phyloP scores from a whole-genome alignment of 1,140 invertebrate species.

The Vollenhovia emeryi region DNA sequence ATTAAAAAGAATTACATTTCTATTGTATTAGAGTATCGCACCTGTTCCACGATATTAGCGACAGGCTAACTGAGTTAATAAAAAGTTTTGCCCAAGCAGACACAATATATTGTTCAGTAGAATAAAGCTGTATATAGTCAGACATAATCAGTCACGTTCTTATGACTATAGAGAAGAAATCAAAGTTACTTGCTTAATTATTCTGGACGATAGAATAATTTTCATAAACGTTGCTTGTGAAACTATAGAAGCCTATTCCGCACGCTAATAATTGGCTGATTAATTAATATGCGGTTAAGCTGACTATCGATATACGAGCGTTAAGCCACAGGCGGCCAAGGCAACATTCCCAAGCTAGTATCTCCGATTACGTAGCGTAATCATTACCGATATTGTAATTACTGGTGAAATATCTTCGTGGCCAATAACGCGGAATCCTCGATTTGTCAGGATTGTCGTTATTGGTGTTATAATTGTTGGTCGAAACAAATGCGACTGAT shows the following conservation, averaged over 20 bases:
- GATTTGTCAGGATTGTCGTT: constrained; percentile 47
- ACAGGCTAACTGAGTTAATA: too few species aligned
- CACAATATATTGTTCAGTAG: background rate
- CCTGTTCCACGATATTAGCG: background rate
- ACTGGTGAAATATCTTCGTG: constrained; percentile 31
- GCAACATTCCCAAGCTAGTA: constrained; percentile 28
- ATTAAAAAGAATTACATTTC: background rate
- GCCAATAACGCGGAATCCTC: constrained; percentile 7
- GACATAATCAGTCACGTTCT: background rate
- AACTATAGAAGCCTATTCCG: background rate
- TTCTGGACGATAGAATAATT: background rate
- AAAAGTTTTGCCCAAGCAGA: background rate
- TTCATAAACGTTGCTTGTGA: background rate
- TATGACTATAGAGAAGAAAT: background rate
- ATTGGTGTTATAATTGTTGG: constrained; percentile 27
- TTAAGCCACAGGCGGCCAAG: constrained; percentile 7
- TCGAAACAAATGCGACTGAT: constrained; percentile 15
- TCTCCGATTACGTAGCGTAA: constrained; percentile 23
- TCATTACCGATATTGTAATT: constrained; percentile 55
- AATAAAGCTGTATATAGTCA: background rate
- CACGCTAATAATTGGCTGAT: constrained; percentile 10
- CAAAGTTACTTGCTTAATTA: background rate
- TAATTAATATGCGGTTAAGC: constrained; percentile 51
- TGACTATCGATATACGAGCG: constrained; percentile 30
- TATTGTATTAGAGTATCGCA: background rate